Percentiles rank a stretch among this genome's conserved stretches.
These are phyloP conservation scores for Haplotaxodon microlepis DNA, from an alignment of 2,113 vertebrate species.

Conservation along the genomic window DNA sequence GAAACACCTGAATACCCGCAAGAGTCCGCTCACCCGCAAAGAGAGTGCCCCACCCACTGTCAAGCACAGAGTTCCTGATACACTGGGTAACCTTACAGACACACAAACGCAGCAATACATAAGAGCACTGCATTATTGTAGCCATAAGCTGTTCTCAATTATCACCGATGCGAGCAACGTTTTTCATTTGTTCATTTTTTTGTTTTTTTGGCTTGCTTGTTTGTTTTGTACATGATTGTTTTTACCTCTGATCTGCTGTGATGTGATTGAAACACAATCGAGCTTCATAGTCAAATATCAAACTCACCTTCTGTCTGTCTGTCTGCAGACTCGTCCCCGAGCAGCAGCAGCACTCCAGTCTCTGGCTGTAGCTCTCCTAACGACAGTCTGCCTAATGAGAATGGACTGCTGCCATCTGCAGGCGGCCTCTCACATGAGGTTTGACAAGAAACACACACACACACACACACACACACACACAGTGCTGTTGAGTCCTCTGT, in stretches of 20 bases:
- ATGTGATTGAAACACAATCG: neutral
- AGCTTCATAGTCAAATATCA: neutral
- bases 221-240: neutral
- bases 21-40: conserved; percentile 86
- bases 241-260: neutral
- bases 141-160: neutral
- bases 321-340: conserved; percentile 86
- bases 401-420: conserved; percentile 64
- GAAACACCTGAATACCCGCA: conserved; percentile 85
- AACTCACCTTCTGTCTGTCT: neutral
- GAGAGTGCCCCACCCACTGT: conserved; percentile 88
- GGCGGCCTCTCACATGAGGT: conserved; percentile 77
- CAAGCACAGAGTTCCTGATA: conserved; percentile 77
- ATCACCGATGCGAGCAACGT: neutral
- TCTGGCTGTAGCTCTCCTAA: conserved; percentile 91
- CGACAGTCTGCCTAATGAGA: conserved; percentile 81
- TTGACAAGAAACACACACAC: neutral
- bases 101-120: neutral
- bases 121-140: neutral
- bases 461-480: neutral
- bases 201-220: neutral
- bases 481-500: neutral
- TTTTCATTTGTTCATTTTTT: neutral
- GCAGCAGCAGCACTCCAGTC: conserved; percentile 91
- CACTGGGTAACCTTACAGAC: conserved; percentile 71